Evolutionary conservation across 2,113 vertebrate genomes (phyloP).

Genomic region (Andinoacara biseriatus): DNA sequence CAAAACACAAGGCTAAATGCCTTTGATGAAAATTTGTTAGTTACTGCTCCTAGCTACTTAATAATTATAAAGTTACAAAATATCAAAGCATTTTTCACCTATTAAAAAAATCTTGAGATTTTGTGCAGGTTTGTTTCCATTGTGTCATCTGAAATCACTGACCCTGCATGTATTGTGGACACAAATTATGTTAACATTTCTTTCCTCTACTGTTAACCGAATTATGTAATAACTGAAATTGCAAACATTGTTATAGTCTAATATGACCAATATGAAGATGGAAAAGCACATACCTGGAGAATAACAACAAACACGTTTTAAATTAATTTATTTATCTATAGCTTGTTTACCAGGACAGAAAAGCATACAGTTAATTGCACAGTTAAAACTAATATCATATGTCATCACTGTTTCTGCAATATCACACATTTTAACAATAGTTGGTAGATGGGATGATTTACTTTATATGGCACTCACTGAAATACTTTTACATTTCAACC

Average conservation of each 20-base stretch:
- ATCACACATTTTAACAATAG: neutral
- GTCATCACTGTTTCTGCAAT: neutral
- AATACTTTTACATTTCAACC: too few species aligned
- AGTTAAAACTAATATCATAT: neutral
- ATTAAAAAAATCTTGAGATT: conserved; percentile 11
- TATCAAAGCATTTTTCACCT: neutral
- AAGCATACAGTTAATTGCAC: neutral
- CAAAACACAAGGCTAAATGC: neutral
- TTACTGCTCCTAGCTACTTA: neutral
- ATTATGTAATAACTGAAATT: neutral
- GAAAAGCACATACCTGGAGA: neutral
- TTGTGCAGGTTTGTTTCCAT: neutral
- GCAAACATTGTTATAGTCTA: neutral
- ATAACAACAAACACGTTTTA: neutral
- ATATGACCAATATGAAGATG: neutral
- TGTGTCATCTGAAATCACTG: conserved; percentile 20
- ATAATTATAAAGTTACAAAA: neutral
- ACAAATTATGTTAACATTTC: neutral
- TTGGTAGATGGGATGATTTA: neutral
- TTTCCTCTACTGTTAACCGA: neutral
- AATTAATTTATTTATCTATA: neutral
- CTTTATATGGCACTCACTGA: too few species aligned
- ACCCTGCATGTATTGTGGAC: neutral
- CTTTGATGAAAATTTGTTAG: neutral
- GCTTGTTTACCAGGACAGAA: neutral